Conservation (phyloP, 1,140 invertebrate genomes). For the Cherax quadricarinatus region DNA sequence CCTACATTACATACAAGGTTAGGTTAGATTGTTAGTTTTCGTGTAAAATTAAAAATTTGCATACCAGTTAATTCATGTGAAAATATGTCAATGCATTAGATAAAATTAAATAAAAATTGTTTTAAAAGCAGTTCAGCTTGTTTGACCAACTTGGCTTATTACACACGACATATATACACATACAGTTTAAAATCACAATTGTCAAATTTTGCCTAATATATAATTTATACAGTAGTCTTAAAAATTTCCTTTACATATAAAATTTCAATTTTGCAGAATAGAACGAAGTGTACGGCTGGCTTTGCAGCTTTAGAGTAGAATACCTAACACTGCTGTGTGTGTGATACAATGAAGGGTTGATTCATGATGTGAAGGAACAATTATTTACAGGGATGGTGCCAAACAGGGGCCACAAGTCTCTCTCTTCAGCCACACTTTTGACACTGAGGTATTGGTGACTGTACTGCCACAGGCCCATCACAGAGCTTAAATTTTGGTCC, state of each 20-base stretch:
- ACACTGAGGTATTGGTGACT: slow-evolving; percentile 70
- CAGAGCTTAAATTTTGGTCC: slow-evolving; percentile 53
- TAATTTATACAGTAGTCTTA: neutral
- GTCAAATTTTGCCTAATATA: neutral
- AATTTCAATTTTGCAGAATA: slow-evolving; percentile 50
- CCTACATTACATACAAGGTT: no score
- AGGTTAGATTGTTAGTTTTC: no score
- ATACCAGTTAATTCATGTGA: no score
- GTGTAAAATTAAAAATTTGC: no score
- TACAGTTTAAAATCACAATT: no score
- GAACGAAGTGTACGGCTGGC: slow-evolving; percentile 66
- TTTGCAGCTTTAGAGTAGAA: slow-evolving; percentile 63
- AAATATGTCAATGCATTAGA: no score
- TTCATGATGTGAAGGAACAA: slow-evolving; percentile 70
- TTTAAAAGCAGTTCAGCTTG: no score
- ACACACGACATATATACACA: no score
- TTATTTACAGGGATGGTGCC: slow-evolving; percentile 69
- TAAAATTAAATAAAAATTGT: no score
- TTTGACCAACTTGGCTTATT: no score
- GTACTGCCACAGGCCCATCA: slow-evolving; percentile 62
- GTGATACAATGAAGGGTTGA: slow-evolving; percentile 70
- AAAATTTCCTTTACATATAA: neutral
- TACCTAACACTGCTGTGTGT: slow-evolving; percentile 67
- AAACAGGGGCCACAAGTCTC: slow-evolving; percentile 68
- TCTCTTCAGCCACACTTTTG: slow-evolving; percentile 62